Conservation (phyloP, 2,113 vertebrate genomes). For the Corythornis cristatus region DNA sequence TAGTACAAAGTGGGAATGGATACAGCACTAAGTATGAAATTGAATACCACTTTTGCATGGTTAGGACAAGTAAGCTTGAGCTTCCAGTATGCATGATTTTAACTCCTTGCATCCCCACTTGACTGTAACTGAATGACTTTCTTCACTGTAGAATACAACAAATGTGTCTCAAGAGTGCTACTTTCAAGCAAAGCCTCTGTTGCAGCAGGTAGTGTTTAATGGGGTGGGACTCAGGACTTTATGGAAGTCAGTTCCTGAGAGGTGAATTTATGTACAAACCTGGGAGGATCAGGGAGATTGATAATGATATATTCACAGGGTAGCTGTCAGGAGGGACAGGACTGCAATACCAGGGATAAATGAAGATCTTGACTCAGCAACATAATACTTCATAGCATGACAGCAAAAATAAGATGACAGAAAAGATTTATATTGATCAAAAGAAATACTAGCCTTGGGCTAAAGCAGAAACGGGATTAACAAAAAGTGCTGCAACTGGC, state of each 20-base stretch:
- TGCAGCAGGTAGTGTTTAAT: slow-evolving; percentile 2
- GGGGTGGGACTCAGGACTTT: not conserved
- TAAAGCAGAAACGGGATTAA: slow-evolving; percentile 41
- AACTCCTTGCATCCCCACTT: not conserved
- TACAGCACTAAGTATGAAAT: not conserved
- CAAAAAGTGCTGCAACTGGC: not conserved
- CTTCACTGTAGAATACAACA: not conserved
- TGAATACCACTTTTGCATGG: not conserved
- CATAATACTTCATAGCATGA: slow-evolving; percentile 19
- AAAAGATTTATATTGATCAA: slow-evolving; percentile 42
- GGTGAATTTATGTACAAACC: slow-evolving; percentile 46
- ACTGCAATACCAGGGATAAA: slow-evolving; percentile 24
- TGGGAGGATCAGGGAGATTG: slow-evolving; percentile 45
- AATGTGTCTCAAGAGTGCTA: not conserved
- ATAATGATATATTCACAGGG: slow-evolving; percentile 48
- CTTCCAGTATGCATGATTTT: not conserved
- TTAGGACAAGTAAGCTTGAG: not conserved
- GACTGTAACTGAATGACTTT: not conserved
- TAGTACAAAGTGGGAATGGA: not conserved
- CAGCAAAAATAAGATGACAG: slow-evolving; percentile 37
- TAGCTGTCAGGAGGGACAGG: slow-evolving; percentile 34
- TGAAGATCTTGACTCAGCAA: slow-evolving; percentile 41
- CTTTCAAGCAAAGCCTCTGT: not conserved
- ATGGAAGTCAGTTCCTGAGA: slow-evolving; percentile 11
- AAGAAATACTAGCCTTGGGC: slow-evolving; percentile 48